Percentiles rank a stretch among this genome's conserved stretches.
Evolutionary conservation across 1,140 invertebrate species (phyloP).

Genomic region (Drosophila pectinifera): DNA sequence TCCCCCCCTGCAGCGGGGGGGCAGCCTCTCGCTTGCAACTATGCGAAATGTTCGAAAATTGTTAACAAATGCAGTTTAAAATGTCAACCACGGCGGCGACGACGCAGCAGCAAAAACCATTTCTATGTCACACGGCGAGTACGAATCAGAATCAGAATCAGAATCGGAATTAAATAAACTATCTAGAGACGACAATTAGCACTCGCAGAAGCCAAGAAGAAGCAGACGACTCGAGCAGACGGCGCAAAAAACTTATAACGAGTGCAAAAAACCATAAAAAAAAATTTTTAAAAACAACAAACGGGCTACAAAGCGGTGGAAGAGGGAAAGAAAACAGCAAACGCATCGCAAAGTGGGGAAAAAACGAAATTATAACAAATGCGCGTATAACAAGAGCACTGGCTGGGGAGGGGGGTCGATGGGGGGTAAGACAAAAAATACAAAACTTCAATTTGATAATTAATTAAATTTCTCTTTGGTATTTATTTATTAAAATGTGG

Average conservation of each 20-base stretch:
- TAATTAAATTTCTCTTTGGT: slow-evolving; percentile 7
- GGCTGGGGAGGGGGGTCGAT: slow-evolving; percentile 47
- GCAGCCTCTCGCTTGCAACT: slow-evolving; percentile 51
- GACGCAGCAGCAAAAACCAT: slow-evolving; percentile 55
- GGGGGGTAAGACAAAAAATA: neutral
- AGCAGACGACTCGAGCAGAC: slow-evolving; percentile 5
- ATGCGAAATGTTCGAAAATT: slow-evolving; percentile 73
- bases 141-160: slow-evolving; percentile 26
- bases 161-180: slow-evolving; percentile 46
- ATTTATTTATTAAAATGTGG: too few species aligned
- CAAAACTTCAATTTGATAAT: neutral
- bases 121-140: slow-evolving; percentile 71
- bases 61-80: slow-evolving; percentile 82
- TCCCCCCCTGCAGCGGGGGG: neutral
- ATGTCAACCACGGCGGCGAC: slow-evolving; percentile 77
- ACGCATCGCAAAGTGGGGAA: slow-evolving; percentile 62
- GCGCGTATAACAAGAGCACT: slow-evolving; percentile 57
- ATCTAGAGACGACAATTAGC: slow-evolving; percentile 60
- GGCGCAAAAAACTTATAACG: slow-evolving; percentile 49
- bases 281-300: slow-evolving; percentile 16
- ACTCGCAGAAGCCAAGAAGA: slow-evolving; percentile 7
- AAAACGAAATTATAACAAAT: slow-evolving; percentile 42
- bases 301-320: slow-evolving; percentile 27
- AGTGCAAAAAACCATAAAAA: slow-evolving; percentile 46
- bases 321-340: slow-evolving; percentile 63